phyloP scores from a whole-genome alignment of 2,113 vertebrate genomes.

The Pseudorhombus dupliciocellatus region DNA sequence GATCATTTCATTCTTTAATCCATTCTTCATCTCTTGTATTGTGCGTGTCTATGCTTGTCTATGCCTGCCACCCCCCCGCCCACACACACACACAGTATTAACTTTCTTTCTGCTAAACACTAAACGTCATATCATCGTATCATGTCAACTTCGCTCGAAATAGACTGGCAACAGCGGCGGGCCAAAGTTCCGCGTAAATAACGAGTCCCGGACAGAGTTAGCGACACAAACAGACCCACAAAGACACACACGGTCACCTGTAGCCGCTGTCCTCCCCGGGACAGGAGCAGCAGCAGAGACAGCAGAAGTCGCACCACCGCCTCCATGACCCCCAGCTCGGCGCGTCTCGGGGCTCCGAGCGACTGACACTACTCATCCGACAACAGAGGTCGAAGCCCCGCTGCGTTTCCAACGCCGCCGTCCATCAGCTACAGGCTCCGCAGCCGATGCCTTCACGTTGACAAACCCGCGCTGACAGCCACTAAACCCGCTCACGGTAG shows the following conservation, averaged over 20 bases:
- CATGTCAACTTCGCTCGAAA: slow-evolving; percentile 64
- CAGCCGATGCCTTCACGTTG: background rate
- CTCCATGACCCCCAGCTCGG: slow-evolving; percentile 46
- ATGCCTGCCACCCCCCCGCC: background rate
- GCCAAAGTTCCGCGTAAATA: slow-evolving; percentile 29
- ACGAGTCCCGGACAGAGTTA: slow-evolving; percentile 13
- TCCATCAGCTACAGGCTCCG: slow-evolving; percentile 33
- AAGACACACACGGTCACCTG: slow-evolving; percentile 55
- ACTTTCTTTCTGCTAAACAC: slow-evolving; percentile 29
- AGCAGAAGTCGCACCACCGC: slow-evolving; percentile 51
- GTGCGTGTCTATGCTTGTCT: too few species aligned
- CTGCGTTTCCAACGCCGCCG: slow-evolving; percentile 27
- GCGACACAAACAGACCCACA: background rate
- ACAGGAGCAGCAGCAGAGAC: slow-evolving; percentile 61
- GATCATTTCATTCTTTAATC: too few species aligned
- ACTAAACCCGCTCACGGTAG: background rate
- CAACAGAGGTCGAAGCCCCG: slow-evolving; percentile 61
- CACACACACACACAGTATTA: slow-evolving; percentile 7
- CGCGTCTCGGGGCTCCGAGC: slow-evolving; percentile 19
- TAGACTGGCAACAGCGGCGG: slow-evolving; percentile 55
- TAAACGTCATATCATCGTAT: slow-evolving; percentile 42
- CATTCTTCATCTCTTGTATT: too few species aligned
- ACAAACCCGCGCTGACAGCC: background rate
- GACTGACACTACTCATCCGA: slow-evolving; percentile 28
- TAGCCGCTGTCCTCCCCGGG: slow-evolving; percentile 43